phyloP scores from a whole-genome alignment of 2,797 vertebrate species.

The Pseudomugil gertrudae region DNA sequence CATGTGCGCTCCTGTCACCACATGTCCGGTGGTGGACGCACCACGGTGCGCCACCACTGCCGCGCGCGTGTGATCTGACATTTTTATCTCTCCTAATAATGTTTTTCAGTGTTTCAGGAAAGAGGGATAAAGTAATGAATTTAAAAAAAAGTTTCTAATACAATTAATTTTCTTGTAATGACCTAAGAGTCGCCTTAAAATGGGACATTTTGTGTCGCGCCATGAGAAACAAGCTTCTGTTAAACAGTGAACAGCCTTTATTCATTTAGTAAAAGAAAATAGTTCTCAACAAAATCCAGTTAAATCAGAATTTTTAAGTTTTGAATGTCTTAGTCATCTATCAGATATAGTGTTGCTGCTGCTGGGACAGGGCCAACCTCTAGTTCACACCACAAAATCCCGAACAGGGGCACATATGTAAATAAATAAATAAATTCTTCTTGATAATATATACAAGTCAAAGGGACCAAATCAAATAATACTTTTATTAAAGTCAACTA shows the following conservation, averaged over 20 bases:
- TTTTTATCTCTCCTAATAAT: background rate
- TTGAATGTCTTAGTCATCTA: background rate
- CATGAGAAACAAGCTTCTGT: background rate
- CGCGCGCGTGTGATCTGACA: background rate
- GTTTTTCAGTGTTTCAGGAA: background rate
- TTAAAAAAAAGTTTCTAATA: no score
- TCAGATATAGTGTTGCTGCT: background rate
- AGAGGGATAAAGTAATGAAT: background rate
- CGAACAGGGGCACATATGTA: background rate
- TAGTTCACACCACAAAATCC: background rate
- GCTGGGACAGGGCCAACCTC: background rate
- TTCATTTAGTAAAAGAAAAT: background rate
- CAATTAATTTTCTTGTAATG: background rate
- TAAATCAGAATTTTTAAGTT: background rate
- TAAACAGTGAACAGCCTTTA: constrained; percentile 24
- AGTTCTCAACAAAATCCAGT: background rate
- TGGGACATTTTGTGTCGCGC: background rate
- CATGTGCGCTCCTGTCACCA: constrained; percentile 56
- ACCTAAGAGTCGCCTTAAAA: background rate
- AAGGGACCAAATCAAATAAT: background rate
- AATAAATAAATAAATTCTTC: background rate
- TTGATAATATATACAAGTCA: background rate
- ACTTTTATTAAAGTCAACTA: background rate
- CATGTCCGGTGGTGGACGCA: constrained; percentile 33
- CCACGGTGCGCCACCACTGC: constrained; percentile 35